Evolutionary conservation across 2,888 invertebrate genomes (phyloP), one percentile per base, ranked within the genome.

Genomic region (Lasioglossum figueresi): DNA sequence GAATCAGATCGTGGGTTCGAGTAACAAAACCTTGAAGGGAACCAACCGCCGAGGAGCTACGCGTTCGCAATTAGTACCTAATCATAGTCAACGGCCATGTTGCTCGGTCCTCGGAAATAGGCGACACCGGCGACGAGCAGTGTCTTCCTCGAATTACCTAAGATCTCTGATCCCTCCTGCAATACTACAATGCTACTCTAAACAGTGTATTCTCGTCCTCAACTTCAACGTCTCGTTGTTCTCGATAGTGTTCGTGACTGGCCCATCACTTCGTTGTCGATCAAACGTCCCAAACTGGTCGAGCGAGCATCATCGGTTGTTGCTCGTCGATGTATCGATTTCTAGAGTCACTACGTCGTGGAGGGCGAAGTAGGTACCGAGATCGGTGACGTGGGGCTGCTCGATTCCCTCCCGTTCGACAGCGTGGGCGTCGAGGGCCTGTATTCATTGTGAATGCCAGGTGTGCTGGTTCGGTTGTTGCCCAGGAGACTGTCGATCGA

Each of bases 401-500:
- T 91, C 52, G 94, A 94, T 82, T 93, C 93, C 86, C 94, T 92
- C 40, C 94, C 93, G 82, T 93, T 93, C 66, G 92, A 90, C 84
- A 92, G 78, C 23, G 92, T 92, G 45, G 94, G 94, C 76, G 94
- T 94, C 77, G 93, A 91, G 82, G 93, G 90, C 88, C 94, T 92
- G 84, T 92, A 90, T 74, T 92, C 92, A 82, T 88, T 91, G 79
- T 91, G 91, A 45, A 88, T 84, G 16, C 88, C 89, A 1, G 92
- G 91, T 27, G 92, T 91, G 79, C 88, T 90, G 63, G 89, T 89
- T 80, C 92, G 91, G 75, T 93, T 92, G 85, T 95, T 95, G 4
- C 95, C 95, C 93, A 98, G 96, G 91, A 98, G 95, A 83, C 98
- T 98, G 94, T 98, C 98, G 96, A 98, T 98, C 96, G 98, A 98